Evolutionary conservation across 1,140 invertebrate genomes (phyloP).

Genomic region (Hyposmocoma kahamanoa): DNA sequence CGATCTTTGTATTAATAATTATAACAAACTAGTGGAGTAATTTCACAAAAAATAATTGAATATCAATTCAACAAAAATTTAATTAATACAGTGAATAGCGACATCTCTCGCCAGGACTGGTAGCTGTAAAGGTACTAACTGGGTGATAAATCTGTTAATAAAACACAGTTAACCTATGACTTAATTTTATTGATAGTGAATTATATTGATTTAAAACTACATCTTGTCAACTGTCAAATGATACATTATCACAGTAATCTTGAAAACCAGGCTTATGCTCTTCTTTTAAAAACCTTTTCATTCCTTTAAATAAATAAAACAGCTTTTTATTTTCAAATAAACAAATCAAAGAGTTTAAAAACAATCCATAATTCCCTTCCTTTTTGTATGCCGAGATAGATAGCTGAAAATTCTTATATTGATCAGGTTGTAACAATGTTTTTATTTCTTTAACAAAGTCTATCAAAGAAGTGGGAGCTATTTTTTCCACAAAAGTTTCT

Average conservation of each 20-base stretch:
- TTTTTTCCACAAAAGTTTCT: slow-evolving; percentile 38
- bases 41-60: no score
- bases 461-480: slow-evolving; percentile 53
- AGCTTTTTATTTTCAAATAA: slow-evolving; percentile 72
- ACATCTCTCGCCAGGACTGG: no score
- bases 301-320: slow-evolving; percentile 77
- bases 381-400: slow-evolving; percentile 76
- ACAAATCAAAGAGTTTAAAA: slow-evolving; percentile 68
- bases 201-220: no score
- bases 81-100: no score
- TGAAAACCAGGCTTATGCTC: slow-evolving; percentile 74
- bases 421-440: slow-evolving; percentile 62
- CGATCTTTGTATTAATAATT: no score
- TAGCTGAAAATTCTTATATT: slow-evolving; percentile 76
- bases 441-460: slow-evolving; percentile 75
- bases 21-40: no score
- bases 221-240: slow-evolving; percentile 25
- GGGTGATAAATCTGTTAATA: no score
- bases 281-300: slow-evolving; percentile 75
- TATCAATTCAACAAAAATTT: no score
- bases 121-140: no score
- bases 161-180: no score
- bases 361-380: slow-evolving; percentile 67
- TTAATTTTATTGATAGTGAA: no score
- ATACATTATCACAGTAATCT: slow-evolving; percentile 68